Percentiles rank a stretch among this genome's conserved stretches.
phyloP scores from a whole-genome alignment of 2,888 invertebrate species.

The Portevinia maculata region DNA sequence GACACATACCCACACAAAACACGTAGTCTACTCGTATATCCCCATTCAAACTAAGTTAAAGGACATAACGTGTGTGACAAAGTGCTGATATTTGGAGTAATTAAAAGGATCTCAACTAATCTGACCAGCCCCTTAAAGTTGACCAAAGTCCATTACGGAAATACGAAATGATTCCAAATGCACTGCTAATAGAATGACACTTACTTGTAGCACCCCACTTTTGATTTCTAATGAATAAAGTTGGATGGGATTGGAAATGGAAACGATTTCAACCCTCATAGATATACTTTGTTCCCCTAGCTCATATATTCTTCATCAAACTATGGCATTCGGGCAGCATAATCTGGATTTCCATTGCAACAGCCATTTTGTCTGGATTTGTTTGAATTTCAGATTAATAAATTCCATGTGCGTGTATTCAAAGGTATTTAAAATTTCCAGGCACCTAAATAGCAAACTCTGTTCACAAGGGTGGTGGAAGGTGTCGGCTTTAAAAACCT shows the following conservation, averaged over 20 bases:
- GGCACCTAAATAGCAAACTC: slow-evolving; percentile 26
- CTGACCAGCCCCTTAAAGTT: slow-evolving; percentile 75
- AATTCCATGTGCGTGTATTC: slow-evolving; percentile 18
- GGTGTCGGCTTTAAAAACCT: slow-evolving; percentile 77
- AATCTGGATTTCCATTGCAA: slow-evolving; percentile 42
- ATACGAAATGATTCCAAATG: slow-evolving; percentile 62
- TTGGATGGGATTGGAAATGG: slow-evolving; percentile 32
- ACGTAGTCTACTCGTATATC: too few species aligned
- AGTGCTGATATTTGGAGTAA: slow-evolving; percentile 81
- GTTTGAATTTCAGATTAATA: slow-evolving; percentile 49
- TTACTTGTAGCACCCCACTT: slow-evolving; percentile 38
- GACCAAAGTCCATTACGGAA: slow-evolving; percentile 80
- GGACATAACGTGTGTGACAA: slow-evolving; percentile 75
- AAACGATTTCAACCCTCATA: slow-evolving; percentile 16
- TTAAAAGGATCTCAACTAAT: slow-evolving; percentile 82
- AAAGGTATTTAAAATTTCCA: slow-evolving; percentile 61
- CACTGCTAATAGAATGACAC: slow-evolving; percentile 53
- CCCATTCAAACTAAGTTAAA: slow-evolving; percentile 16
- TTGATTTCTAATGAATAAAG: slow-evolving; percentile 57
- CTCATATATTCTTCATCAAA: slow-evolving; percentile 4
- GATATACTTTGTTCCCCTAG: slow-evolving; percentile 29
- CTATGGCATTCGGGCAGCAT: slow-evolving; percentile 2
- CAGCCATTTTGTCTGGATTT: slow-evolving; percentile 70
- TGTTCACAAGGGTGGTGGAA: slow-evolving; percentile 55
- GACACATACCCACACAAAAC: slow-evolving; percentile 16